Evolutionary conservation across 1,140 invertebrate genomes (phyloP).

Genomic region (Hesperophylax magnus): DNA sequence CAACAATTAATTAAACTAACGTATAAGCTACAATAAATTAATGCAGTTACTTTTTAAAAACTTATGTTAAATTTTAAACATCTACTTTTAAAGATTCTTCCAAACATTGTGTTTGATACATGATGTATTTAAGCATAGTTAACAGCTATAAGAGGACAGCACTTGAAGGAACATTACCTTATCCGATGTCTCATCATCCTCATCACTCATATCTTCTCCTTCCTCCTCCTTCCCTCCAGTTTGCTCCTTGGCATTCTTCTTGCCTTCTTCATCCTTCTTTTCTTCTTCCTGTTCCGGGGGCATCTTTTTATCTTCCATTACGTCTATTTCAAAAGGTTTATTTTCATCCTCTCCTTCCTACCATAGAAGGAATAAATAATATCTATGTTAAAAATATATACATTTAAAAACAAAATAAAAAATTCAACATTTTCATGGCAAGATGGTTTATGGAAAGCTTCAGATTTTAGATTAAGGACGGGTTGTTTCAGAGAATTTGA

Average conservation of each 20-base stretch:
- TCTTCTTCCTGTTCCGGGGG: slow-evolving; percentile 64
- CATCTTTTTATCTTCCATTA: slow-evolving; percentile 76
- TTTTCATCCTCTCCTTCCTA: slow-evolving; percentile 75
- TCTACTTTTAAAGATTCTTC: neutral
- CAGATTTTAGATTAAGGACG: no score
- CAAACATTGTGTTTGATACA: neutral
- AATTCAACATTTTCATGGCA: slow-evolving; percentile 18
- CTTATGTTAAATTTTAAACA: neutral
- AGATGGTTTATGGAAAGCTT: no score
- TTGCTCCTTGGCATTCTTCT: slow-evolving; percentile 62
- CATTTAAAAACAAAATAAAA: neutral
- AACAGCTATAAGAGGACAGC: neutral
- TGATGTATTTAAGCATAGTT: neutral
- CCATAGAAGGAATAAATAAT: slow-evolving; percentile 52
- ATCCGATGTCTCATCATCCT: slow-evolving; percentile 60
- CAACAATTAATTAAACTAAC: no score
- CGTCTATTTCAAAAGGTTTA: slow-evolving; percentile 88
- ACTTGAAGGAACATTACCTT: slow-evolving; percentile 1
- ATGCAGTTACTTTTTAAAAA: neutral
- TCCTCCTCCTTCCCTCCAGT: slow-evolving; percentile 68
- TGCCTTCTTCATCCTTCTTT: slow-evolving; percentile 64
- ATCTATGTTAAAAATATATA: neutral
- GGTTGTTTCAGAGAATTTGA: no score
- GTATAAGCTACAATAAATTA: neutral
- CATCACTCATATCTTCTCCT: slow-evolving; percentile 64